Conservation (phyloP, 2,797 vertebrate species). For the Silurus aristotelis region DNA sequence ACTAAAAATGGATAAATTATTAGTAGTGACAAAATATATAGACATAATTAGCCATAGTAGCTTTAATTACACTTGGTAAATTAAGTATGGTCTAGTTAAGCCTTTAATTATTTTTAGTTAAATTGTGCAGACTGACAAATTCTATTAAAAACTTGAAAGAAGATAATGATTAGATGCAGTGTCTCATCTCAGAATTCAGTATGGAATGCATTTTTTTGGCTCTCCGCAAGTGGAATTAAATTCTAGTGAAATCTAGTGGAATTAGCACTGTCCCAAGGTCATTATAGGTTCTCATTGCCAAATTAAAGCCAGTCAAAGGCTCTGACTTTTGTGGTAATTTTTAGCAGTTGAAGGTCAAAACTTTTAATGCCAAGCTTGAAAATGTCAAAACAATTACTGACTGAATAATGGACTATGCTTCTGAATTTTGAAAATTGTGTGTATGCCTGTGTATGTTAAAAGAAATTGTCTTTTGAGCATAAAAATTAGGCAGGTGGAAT, state of each 20-base stretch:
- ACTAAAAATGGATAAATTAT: conserved; percentile 31
- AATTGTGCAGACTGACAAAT: conserved; percentile 29
- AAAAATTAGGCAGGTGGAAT: background rate
- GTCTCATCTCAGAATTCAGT: background rate
- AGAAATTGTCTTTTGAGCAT: background rate
- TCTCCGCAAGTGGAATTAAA: conserved; percentile 9
- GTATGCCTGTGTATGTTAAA: background rate
- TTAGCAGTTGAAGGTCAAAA: conserved; percentile 52
- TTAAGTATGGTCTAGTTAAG: conserved; percentile 41
- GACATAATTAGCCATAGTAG: conserved; percentile 5
- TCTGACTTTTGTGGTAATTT: conserved; percentile 45
- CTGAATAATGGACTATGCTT: conserved; percentile 46
- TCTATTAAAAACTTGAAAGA: conserved; percentile 20
- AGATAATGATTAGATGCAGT: conserved; percentile 21
- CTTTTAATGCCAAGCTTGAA: conserved; percentile 54
- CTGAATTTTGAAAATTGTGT: conserved; percentile 40
- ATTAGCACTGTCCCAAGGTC: conserved; percentile 6
- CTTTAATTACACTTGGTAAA: conserved; percentile 41
- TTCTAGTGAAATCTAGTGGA: background rate
- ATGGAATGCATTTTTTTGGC: background rate
- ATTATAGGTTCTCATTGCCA: conserved; percentile 42
- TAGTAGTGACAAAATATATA: conserved; percentile 5
- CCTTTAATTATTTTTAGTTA: conserved; percentile 45
- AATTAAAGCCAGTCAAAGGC: conserved; percentile 41
- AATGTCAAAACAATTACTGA: conserved; percentile 61